phyloP scores from a whole-genome alignment of 2,113 vertebrate species.

The Cebus imitator region DNA sequence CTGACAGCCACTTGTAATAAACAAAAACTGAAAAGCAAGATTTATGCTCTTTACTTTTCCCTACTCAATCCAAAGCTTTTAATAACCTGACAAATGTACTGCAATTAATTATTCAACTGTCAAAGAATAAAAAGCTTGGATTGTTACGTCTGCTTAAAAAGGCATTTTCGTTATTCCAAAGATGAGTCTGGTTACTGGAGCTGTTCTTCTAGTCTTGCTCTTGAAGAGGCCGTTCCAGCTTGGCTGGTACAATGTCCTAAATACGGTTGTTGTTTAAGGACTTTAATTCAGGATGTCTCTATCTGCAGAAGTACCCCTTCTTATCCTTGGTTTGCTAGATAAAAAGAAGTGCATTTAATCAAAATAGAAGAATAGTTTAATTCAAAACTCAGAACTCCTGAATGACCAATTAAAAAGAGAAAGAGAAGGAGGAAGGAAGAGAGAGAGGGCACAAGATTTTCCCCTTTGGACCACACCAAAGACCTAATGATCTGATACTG shows the following conservation, averaged over 20 bases:
- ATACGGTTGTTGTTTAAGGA: neutral
- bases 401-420: neutral
- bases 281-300: neutral
- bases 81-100: conserved; percentile 68
- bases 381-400: neutral
- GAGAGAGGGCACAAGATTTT: too few species aligned
- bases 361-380: neutral
- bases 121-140: conserved; percentile 51
- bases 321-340: neutral
- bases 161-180: neutral
- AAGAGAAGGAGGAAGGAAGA: neutral
- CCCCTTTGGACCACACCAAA: neutral
- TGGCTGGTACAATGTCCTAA: conserved; percentile 28
- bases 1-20: conserved; percentile 64
- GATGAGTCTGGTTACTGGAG: neutral
- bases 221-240: conserved; percentile 46
- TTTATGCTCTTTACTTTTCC: conserved; percentile 18
- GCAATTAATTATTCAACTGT: conserved; percentile 68
- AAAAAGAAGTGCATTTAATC: neutral
- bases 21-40: conserved; percentile 69
- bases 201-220: neutral
- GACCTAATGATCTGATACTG: neutral
- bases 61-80: conserved; percentile 48
- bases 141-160: neutral
- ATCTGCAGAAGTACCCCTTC: neutral